Base-by-base conservation (phyloP, 1,140 invertebrate species). In the Orchestia grillus region DNA sequence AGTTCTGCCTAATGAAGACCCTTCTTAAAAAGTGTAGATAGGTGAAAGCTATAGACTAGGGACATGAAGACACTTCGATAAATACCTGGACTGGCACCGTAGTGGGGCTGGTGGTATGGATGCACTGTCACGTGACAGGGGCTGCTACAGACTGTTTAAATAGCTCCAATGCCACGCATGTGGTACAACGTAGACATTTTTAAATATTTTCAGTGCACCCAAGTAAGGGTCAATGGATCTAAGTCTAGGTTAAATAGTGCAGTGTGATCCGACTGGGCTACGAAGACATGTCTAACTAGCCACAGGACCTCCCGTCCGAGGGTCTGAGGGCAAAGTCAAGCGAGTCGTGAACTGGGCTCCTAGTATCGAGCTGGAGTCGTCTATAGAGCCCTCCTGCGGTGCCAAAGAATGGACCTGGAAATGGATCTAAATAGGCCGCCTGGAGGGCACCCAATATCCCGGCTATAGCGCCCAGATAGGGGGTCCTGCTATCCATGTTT, bases 321-420 rank as follows among this genome's bases (percentile, higher is more conserved):
- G 28, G 28, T 28, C 28, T 77, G 62, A 3, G 62, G 62, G 36
- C 43, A 94, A 94, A 94, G 92, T 94, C 92, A 94, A 94, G 44
- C 44, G 36, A 94, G 92, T 44, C 3, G 43, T 45, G 44, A 94
- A 94, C 43, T 94, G 40, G 44, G 92, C 43, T 94, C 43, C 92
- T 44, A 47, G 43, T 45, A 45, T 94, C 92, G 43, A 41, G 41
- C 88, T 90, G 36, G 43, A 94, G 92, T 94, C 92, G 92, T 45
- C 92, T 94, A 94, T 94, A 94, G 92, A 94, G 92, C 92, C 44
- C 92, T 94, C 92, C 92, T 94, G 92, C 44, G 92, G 92, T 94
- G 92, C 92, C 92, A 94, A 94, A 94, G 92, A 94, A 94, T 94
- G 92, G 92, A 94, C 92, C 92, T 94, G 92, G 92, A 94, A 94